phyloP scores from a whole-genome alignment of 2,888 invertebrate genomes.

The Limnephilus lunatus region DNA sequence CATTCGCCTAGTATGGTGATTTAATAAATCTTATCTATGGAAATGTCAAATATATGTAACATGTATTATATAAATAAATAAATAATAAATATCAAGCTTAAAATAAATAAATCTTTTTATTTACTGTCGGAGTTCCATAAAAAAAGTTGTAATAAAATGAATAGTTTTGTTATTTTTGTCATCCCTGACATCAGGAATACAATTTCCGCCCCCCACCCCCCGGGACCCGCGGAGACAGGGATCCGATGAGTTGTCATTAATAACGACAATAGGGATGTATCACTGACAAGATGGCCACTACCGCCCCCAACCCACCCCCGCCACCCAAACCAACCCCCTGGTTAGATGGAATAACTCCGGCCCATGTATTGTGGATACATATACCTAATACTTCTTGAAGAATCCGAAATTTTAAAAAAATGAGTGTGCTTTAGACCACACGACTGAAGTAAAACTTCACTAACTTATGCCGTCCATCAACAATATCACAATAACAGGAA shows the following conservation, averaged over 20 bases:
- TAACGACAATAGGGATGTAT: conserved; percentile 79
- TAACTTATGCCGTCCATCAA: no score
- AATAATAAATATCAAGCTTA: no score
- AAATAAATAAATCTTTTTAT: no score
- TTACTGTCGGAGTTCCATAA: no score
- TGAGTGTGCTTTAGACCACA: no score
- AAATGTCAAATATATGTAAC: no score
- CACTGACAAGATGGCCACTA: conserved; percentile 68
- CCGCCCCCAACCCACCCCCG: neutral
- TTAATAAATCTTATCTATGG: no score
- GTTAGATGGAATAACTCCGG: neutral
- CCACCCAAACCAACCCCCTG: no score
- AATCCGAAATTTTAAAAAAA: neutral
- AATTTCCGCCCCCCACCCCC: conserved; percentile 67
- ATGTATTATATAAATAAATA: no score
- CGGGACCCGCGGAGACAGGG: conserved; percentile 70
- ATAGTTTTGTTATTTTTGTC: neutral
- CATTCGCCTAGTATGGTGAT: no score
- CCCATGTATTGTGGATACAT: neutral
- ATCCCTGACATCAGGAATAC: conserved; percentile 58
- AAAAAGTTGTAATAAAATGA: neutral
- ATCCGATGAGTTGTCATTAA: conserved; percentile 79
- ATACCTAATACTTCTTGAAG: neutral
- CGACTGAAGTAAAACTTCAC: no score
- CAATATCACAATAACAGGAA: no score